These are phyloP conservation scores for Hirtodrosophila alboralis DNA, from an alignment of 2,888 invertebrate genomes.

Conservation along the genomic window DNA sequence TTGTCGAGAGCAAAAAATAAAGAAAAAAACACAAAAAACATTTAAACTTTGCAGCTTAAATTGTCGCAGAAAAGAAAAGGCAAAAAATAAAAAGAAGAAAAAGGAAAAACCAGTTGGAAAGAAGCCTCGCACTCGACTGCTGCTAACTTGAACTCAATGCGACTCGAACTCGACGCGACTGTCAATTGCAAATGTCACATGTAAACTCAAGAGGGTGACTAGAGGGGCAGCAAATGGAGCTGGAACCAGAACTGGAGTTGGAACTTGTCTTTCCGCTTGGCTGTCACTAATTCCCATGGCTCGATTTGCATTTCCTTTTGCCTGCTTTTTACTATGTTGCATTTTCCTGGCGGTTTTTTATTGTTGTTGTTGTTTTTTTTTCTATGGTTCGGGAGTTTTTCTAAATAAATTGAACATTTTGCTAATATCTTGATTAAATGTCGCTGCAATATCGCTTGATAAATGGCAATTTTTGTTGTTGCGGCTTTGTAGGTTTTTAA, in stretches of 20 bases:
- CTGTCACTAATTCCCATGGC: conserved; percentile 73
- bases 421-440: conserved; percentile 76
- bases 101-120: conserved; percentile 32
- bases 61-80: conserved; percentile 55
- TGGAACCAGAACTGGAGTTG: conserved; percentile 15
- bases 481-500: conserved; percentile 27
- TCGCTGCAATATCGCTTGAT: conserved; percentile 64
- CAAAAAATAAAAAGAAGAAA: conserved; percentile 9
- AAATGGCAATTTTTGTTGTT: conserved; percentile 54
- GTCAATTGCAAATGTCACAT: conserved; percentile 79
- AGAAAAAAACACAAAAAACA: conserved; percentile 44
- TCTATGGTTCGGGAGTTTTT: conserved; percentile 41
- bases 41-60: conserved; percentile 76
- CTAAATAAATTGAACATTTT: conserved; percentile 73
- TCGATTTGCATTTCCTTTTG: conserved; percentile 70
- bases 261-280: conserved; percentile 65
- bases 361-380: conserved; percentile 17
- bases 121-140: conserved; percentile 54
- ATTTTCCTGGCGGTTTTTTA: conserved; percentile 20
- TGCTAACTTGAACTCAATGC: conserved; percentile 51
- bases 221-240: conserved; percentile 15
- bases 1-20: conserved; percentile 22
- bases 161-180: conserved; percentile 61
- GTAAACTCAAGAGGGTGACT: conserved; percentile 37
- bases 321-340: conserved; percentile 40